Conservation (phyloP, 2,113 vertebrate genomes). For the Colistium nudipinnis region DNA sequence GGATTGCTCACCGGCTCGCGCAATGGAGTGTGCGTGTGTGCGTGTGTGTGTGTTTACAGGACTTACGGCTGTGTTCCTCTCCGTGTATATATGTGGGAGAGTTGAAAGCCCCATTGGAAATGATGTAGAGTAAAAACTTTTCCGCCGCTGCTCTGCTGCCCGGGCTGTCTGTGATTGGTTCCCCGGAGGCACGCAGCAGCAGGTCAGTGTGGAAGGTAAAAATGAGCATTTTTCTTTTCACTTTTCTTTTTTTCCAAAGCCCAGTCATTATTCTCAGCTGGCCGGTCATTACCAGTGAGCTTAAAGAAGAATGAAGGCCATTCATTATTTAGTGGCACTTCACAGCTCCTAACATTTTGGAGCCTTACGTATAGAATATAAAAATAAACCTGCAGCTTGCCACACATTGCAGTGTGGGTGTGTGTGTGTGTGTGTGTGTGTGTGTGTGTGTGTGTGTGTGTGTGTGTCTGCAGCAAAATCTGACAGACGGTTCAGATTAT, state of each 20-base stretch:
- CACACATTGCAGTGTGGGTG: no score
- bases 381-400: slow-evolving; percentile 21
- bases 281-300: slow-evolving; percentile 41
- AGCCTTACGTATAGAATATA: slow-evolving; percentile 33
- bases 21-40: no score
- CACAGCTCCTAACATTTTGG: slow-evolving; percentile 24
- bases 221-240: slow-evolving; percentile 33
- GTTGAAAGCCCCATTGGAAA: slow-evolving; percentile 39
- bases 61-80: slow-evolving; percentile 14
- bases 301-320: slow-evolving; percentile 36
- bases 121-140: slow-evolving; percentile 44
- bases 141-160: slow-evolving; percentile 40
- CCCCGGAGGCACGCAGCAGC: slow-evolving; percentile 26
- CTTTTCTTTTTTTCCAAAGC: no score
- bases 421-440: neutral
- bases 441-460: no score
- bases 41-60: slow-evolving; percentile 41
- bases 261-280: slow-evolving; percentile 49
- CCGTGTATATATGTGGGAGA: neutral
- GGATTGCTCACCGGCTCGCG: slow-evolving; percentile 1
- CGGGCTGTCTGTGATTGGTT: slow-evolving; percentile 28
- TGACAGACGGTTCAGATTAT: slow-evolving; percentile 55
- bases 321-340: slow-evolving; percentile 55
- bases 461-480: slow-evolving; percentile 40
- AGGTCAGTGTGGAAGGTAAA: slow-evolving; percentile 42